These are phyloP conservation scores for Myripristis murdjan DNA, from an alignment of 2,797 vertebrate genomes.

Conservation along the genomic window DNA sequence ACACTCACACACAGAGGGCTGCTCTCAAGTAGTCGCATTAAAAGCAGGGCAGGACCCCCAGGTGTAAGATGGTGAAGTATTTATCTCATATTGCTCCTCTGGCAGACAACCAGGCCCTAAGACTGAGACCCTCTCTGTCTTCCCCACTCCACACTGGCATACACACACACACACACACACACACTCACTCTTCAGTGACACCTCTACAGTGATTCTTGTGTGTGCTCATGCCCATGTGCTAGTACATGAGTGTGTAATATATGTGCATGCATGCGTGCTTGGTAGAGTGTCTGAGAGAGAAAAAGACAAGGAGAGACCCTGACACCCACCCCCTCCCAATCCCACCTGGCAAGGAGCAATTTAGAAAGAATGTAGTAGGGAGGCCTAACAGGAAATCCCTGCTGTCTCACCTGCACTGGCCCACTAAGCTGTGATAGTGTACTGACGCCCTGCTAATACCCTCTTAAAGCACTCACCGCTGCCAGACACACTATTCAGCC, in stretches of 20 bases:
- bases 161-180: conserved; percentile 30
- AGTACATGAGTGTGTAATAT: conserved; percentile 7
- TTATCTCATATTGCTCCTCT: conserved; percentile 80
- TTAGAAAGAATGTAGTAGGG: conserved; percentile 78
- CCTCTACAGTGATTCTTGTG: conserved; percentile 22
- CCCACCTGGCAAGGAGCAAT: conserved; percentile 76
- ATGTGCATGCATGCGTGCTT: conserved; percentile 17
- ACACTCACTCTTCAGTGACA: too few species aligned
- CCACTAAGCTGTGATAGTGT: conserved; percentile 75
- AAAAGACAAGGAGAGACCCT: conserved; percentile 9
- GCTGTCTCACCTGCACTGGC: conserved; percentile 78
- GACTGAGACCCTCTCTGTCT: conserved; percentile 76
- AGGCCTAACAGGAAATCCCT: conserved; percentile 82
- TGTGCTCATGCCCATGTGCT: conserved; percentile 17
- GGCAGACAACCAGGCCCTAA: conserved; percentile 73
- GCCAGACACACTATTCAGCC: conserved; percentile 39
- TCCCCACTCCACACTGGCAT: conserved; percentile 42
- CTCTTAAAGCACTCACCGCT: conserved; percentile 68
- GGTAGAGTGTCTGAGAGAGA: conserved; percentile 27
- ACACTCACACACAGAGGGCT: conserved; percentile 52
- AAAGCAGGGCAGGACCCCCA: conserved; percentile 72
- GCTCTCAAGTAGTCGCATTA: conserved; percentile 69
- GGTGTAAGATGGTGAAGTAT: conserved; percentile 80
- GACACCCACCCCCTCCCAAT: conserved; percentile 31
- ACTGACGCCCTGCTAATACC: conserved; percentile 71